A percentile compares a stretch with the other conserved stretches of the same genome.
Evolutionary conservation across 2,888 invertebrate genomes (phyloP).

Genomic region (Sisyra terminalis): DNA sequence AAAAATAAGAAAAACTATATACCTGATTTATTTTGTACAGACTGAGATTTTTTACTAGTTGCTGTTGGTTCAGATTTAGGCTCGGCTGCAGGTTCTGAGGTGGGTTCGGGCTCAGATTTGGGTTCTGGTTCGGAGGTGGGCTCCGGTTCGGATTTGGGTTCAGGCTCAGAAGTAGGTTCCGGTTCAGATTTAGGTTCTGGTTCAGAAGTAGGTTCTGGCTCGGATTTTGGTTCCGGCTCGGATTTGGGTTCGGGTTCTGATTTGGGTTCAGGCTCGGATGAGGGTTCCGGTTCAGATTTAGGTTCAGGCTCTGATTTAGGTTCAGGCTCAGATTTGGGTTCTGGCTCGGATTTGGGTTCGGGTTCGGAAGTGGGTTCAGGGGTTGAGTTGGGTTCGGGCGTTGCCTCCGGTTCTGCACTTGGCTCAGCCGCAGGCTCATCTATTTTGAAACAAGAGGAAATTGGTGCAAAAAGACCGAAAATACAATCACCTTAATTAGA

Average conservation of each 20-base stretch:
- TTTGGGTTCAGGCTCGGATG: conserved; percentile 24
- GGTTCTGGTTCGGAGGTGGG: conserved; percentile 32
- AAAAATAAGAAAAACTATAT: conserved; percentile 9
- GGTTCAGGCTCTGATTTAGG: conserved; percentile 28
- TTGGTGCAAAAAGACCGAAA: conserved; percentile 1
- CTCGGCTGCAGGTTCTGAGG: conserved; percentile 20
- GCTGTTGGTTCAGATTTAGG: conserved; percentile 21
- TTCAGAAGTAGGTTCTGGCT: conserved; percentile 28
- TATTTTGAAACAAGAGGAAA: neutral
- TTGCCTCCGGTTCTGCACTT: conserved; percentile 15
- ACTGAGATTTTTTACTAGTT: neutral
- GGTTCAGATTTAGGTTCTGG: conserved; percentile 28
- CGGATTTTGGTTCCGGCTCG: conserved; percentile 21
- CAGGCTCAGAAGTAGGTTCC: conserved; percentile 29
- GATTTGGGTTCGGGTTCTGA: conserved; percentile 26
- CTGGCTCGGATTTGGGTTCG: conserved; percentile 21
- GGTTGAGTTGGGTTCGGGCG: conserved; percentile 21
- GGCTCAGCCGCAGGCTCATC: conserved; percentile 8
- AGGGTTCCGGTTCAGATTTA: conserved; percentile 22
- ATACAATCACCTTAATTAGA: neutral
- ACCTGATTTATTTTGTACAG: no score
- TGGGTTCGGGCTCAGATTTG: conserved; percentile 24
- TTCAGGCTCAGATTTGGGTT: conserved; percentile 26
- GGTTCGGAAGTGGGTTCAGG: conserved; percentile 26
- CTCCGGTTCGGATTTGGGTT: conserved; percentile 22